Evolutionary conservation across 2,888 invertebrate species (phyloP), one percentile per base, ranked within the genome.

Genomic region (Sesia bembeciformis): DNA sequence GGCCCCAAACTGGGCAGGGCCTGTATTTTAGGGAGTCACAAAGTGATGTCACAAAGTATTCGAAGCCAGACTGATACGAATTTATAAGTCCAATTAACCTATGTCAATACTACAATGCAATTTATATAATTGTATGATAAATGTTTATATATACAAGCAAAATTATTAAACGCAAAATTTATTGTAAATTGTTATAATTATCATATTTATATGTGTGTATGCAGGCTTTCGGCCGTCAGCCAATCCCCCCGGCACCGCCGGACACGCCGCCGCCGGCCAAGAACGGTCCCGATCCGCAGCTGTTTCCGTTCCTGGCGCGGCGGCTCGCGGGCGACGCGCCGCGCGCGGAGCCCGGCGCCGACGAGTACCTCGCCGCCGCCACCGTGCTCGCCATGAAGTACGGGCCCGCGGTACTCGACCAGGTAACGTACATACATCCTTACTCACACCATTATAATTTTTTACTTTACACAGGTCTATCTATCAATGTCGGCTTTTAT

Each of bases 361-460:
- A 95, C 66, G 96, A 96, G 75, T 95, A 94, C 51, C 93, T 94
- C 58, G 95, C 95, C 1, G 97, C 97, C 0, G 94, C 96, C 39
- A 96, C 96, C 0, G 96, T 97, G 93, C 90, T 97, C 62, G 95
- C 95, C 59, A 92, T 97, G 74, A 96, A 96, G 84, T 96, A 96
- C 73, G 96, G 96, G 53, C 94, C 95, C 56, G 92, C 92, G 58
- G 93, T 94, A 62, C 72, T 90, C 52, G 82, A 84, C n/a, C 85
- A 86, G 83, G 87, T 86, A 53, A 42, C 23, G 39, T 49, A 4
- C 8, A 3, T 23, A 46, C 56, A 52, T 4, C 4, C 4, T 42
- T 8, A 23, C 40, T 4, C 8, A n/a, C 39, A 52, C n/a, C 23
- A 1, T 42, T 42, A n/a, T n/a, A 5, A 39, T 49, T 53, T 8